Percentiles rank a stretch among this genome's conserved stretches.
Conservation (phyloP, 2,888 invertebrate species). For the Pollenia angustigena region DNA sequence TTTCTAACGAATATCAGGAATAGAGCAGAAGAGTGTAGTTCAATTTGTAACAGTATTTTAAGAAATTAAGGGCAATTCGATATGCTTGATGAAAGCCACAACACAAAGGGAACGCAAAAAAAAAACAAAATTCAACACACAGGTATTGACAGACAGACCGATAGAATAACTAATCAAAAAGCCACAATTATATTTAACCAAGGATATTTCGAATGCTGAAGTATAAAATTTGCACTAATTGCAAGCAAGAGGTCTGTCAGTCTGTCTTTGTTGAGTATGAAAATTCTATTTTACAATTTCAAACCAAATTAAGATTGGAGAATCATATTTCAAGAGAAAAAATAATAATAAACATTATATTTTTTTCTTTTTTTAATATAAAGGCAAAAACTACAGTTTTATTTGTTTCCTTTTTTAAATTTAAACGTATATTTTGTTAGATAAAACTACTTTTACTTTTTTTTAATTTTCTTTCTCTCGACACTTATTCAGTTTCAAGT, state of each 20-base stretch:
- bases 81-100: slow-evolving; percentile 39
- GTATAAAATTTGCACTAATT: background rate
- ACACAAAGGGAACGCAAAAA: background rate
- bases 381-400: background rate
- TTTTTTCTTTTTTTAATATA: slow-evolving; percentile 37
- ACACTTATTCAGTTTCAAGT: slow-evolving; percentile 57
- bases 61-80: slow-evolving; percentile 28
- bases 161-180: slow-evolving; percentile 21
- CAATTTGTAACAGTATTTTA: slow-evolving; percentile 44
- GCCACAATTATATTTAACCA: slow-evolving; percentile 3
- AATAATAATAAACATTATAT: slow-evolving; percentile 14
- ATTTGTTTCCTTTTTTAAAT: background rate
- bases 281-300: slow-evolving; percentile 12
- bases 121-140: background rate
- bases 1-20: background rate
- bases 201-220: background rate
- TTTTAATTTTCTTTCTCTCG: slow-evolving; percentile 13
- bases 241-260: background rate
- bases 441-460: slow-evolving; percentile 48
- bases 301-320: slow-evolving; percentile 1
- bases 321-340: background rate
- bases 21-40: background rate
- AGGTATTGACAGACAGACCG: background rate
- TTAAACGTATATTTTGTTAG: background rate
- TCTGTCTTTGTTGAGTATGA: background rate